Percentiles rank a stretch among this genome's conserved stretches.
phyloP scores from a whole-genome alignment of 2,113 vertebrate species.

The Chlorodrepanis virens region DNA sequence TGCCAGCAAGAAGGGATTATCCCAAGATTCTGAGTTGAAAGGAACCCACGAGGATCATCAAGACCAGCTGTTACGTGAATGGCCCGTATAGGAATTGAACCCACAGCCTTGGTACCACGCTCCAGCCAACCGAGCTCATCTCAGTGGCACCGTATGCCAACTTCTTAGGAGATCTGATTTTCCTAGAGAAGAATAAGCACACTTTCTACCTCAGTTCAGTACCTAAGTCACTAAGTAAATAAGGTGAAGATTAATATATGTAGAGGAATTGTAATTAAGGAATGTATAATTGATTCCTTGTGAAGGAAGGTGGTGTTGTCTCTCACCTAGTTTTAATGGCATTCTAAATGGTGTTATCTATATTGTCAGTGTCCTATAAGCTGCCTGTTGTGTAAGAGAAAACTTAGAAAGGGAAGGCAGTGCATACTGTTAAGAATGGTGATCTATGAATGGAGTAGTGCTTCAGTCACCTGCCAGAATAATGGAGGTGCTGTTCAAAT shows the following conservation, averaged over 20 bases:
- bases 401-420: neutral
- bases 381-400: neutral
- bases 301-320: neutral
- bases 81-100: rapidly evolving
- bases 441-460: neutral
- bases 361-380: neutral
- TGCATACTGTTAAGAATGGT: neutral
- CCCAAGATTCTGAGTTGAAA: neutral
- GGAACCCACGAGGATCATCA: neutral
- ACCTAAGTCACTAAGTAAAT: neutral
- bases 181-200: neutral
- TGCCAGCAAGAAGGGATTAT: neutral
- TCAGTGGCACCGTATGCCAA: neutral
- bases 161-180: neutral
- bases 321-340: neutral
- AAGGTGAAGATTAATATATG: neutral
- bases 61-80: neutral
- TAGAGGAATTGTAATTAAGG: neutral
- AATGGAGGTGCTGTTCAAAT: neutral
- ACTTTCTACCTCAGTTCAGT: neutral
- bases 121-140: neutral
- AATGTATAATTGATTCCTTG: neutral
- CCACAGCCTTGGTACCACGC: neutral
- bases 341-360: neutral
- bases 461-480: neutral